Evolutionary conservation across 2,113 vertebrate species (phyloP), one percentile per base, ranked within the genome.

Genomic region (Myotis davidii): DNA sequence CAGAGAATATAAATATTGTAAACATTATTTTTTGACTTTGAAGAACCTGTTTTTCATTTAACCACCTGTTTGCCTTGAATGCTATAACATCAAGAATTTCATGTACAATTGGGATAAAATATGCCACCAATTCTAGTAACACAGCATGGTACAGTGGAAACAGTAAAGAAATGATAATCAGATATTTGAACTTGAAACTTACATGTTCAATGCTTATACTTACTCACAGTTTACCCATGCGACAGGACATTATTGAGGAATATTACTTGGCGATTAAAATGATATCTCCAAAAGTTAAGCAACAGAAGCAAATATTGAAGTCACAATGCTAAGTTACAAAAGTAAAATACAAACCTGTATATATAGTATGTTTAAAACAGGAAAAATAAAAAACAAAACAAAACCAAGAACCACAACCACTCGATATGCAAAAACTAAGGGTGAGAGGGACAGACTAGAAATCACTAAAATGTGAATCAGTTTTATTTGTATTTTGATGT

Each of bases 1-100:
- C 45, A 76, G 20, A 85, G 5, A 29, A 50, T 32, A 17, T 21
- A 70, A 70, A 27, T 81, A 61, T 90, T 70, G 82, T 5, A 16
- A 76, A 61, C 83, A 89, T 73, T 61, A 42, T 61, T 34, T 74
- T 92, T 92, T 87, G n/a, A 79, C 69, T 74, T 89, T 50, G 39
- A 85, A 90, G 50, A 85, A 32, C 1, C 59, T 59, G 2, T 2
- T 82, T 90, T 17, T 79, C 45, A 50, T 39, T 85, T 50, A 48
- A 67, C n/a, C 12, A 84, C 13, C 29, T 61, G 0, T 69, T 79
- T 18, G 13, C 42, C 64, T 84, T n/a, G n/a, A 85, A 59, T 56
- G 48, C n/a, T 72, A 34, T 10, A n/a, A 69, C 1, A 61, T 73
- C 34, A 86, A 56, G 79, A 81, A 76, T 84, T 96, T 89, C n/a